Conservation (phyloP, 2,888 invertebrate species). For the Sialis lutaria region DNA sequence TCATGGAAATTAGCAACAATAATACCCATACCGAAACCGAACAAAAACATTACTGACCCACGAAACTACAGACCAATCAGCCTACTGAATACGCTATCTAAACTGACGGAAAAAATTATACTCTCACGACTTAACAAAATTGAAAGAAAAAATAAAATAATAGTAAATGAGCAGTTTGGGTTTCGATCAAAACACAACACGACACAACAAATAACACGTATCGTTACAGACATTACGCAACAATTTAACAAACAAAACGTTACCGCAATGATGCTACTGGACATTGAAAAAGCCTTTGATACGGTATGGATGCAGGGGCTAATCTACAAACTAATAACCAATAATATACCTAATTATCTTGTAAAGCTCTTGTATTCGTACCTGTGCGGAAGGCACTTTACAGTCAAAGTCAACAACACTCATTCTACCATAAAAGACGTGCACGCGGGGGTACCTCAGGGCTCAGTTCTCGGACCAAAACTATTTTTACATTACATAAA, state of each 20-base stretch:
- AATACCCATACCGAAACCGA: constrained; percentile 10
- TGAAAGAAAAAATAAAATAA: constrained; percentile 10
- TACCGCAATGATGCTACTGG: constrained; percentile 15
- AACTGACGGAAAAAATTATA: constrained; percentile 12
- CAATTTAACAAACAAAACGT: constrained; percentile 13
- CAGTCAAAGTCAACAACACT: not conserved
- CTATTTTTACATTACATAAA: constrained; percentile 8
- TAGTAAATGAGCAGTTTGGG: constrained; percentile 14
- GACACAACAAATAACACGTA: constrained; percentile 14
- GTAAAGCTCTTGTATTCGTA: not conserved
- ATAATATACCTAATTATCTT: not conserved
- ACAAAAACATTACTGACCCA: constrained; percentile 7
- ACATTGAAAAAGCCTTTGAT: constrained; percentile 20
- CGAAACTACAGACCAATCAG: constrained; percentile 12
- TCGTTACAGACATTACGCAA: constrained; percentile 13
- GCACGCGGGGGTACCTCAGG: not conserved
- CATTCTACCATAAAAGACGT: not conserved
- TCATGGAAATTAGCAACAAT: constrained; percentile 12
- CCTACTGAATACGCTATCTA: constrained; percentile 9
- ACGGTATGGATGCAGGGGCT: constrained; percentile 13
- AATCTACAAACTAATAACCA: not conserved
- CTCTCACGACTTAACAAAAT: constrained; percentile 8
- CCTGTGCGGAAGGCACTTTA: not conserved
- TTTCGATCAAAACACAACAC: constrained; percentile 16
- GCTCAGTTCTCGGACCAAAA: constrained; percentile 7